Evolutionary conservation across 2,888 invertebrate species (phyloP).

Genomic region (Cremastobaeus sp.): DNA sequence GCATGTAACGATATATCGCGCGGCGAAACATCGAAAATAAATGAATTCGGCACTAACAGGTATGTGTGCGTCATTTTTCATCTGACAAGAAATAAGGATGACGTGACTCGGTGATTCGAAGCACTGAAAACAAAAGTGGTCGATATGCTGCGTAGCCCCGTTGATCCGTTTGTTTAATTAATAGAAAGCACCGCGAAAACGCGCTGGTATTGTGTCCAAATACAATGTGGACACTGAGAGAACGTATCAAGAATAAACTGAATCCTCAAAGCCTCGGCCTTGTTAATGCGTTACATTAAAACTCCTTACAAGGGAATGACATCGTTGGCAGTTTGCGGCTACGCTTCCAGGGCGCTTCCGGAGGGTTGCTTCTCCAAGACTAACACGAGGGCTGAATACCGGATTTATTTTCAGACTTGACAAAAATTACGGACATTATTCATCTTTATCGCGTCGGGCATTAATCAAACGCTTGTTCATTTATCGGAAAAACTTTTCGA

Average conservation of each 20-base stretch:
- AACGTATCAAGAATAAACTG: constrained; percentile 23
- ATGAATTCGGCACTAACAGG: constrained; percentile 10
- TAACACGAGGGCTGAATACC: constrained; percentile 25
- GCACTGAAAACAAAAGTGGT: not conserved
- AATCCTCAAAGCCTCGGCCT: constrained; percentile 23
- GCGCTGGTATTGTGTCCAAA: constrained; percentile 5
- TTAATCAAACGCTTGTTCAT: constrained; percentile 20
- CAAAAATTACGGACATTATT: constrained; percentile 21
- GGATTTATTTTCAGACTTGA: constrained; percentile 25
- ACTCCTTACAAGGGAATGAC: constrained; percentile 34
- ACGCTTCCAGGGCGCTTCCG: too few species aligned
- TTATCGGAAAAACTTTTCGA: constrained; percentile 5
- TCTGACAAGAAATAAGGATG: not conserved
- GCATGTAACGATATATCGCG: constrained; percentile 26
- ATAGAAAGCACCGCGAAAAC: not conserved
- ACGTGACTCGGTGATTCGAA: not conserved
- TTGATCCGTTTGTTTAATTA: not conserved
- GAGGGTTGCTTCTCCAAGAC: constrained; percentile 19
- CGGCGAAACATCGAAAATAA: constrained; percentile 11
- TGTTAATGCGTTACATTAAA: constrained; percentile 28
- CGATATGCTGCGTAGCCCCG: not conserved
- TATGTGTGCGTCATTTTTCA: constrained; percentile 3
- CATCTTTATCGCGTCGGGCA: constrained; percentile 10
- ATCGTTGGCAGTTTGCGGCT: constrained; percentile 28
- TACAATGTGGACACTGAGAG: constrained; percentile 1